A percentile compares a stretch with the other conserved stretches of the same genome.
phyloP scores from a whole-genome alignment of 2,888 invertebrate species.

The Suillia variegata region DNA sequence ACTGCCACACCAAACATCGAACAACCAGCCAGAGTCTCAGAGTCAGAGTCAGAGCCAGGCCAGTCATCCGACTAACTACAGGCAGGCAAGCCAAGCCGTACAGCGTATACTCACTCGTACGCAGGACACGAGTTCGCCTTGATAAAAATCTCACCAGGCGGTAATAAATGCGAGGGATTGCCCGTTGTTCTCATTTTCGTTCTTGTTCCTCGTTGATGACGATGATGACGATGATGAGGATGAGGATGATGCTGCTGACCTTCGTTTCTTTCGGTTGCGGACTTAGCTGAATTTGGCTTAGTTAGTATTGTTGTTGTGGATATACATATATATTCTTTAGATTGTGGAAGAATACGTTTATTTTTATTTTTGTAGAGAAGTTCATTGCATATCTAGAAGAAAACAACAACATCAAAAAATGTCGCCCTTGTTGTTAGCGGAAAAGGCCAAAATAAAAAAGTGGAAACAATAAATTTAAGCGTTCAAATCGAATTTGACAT shows the following conservation, averaged over 20 bases:
- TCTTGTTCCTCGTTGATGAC: slow-evolving; percentile 20
- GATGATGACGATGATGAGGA: slow-evolving; percentile 16
- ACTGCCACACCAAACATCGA: slow-evolving; percentile 25
- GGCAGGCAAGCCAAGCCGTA: too few relatives aligned
- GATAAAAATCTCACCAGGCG: slow-evolving; percentile 31
- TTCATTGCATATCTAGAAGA: background rate
- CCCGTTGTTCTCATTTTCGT: background rate
- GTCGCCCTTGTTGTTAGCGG: background rate
- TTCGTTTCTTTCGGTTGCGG: slow-evolving; percentile 18
- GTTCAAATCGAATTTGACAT: slow-evolving; percentile 10
- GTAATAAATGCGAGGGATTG: slow-evolving; percentile 21
- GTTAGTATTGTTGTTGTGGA: background rate
- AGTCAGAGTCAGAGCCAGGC: background rate
- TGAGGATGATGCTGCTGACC: slow-evolving; percentile 28
- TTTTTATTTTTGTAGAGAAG: background rate
- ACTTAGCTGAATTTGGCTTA: background rate
- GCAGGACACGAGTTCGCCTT: slow-evolving; percentile 22
- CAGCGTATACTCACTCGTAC: too few relatives aligned
- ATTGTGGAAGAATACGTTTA: too few relatives aligned
- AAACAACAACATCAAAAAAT: background rate
- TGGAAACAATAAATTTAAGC: slow-evolving; percentile 4
- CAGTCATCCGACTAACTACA: too few relatives aligned
- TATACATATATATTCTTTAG: too few relatives aligned
- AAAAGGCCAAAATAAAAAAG: background rate
- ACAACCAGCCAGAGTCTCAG: slow-evolving; percentile 15